Evolutionary conservation across 2,113 vertebrate species (phyloP), one percentile per base, ranked within the genome.

Genomic region (Oryzias woworae): DNA sequence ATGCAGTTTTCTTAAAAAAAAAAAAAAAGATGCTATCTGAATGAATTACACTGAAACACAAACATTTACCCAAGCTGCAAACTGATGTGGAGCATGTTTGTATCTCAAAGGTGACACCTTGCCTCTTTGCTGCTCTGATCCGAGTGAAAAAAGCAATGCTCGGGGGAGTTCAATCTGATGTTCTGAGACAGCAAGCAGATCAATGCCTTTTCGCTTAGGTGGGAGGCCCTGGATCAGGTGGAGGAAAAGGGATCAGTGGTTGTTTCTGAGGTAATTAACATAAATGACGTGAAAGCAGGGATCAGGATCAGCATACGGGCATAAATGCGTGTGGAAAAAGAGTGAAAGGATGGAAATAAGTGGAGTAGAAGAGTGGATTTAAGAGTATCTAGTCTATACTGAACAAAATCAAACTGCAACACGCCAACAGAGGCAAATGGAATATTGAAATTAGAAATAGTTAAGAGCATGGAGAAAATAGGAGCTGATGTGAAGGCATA

Each of bases 271-370:
- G 50, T 54, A 57, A 78, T 60, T 57, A 69, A 66, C 59, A 72
- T 36, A 58, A n/a, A 28, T 66, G 55, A 36, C 1, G 7, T 57
- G 52, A 60, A 52, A 66, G 55, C 49, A n/a, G 46, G 13, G 45
- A 36, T 64, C 57, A 22, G 36, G 66, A 83, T 85, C 84, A 66
- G 75, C 77, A 24, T 52, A 48, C 7, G 68, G 58, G 73, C 46
- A 72, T 62, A 51, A 62, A 80, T 58, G 62, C 78, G 49, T 45
- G 58, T 56, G 53, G 53, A 52, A 28, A 61, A 79, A 72, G 58
- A 15, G 42, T 44, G 8, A 44, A 1, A 16, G 3, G 15, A 4
- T 45, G 44, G 16, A 5, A 45, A 15, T 44, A 4, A 15, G 44
- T 16, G 14, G 44, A 52, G 17, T 12, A 24, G 12, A 54, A 45